Percentiles rank a stretch among this genome's conserved stretches.
phyloP scores from a whole-genome alignment of 2,888 invertebrate species.

The Ametastegia equiseti region DNA sequence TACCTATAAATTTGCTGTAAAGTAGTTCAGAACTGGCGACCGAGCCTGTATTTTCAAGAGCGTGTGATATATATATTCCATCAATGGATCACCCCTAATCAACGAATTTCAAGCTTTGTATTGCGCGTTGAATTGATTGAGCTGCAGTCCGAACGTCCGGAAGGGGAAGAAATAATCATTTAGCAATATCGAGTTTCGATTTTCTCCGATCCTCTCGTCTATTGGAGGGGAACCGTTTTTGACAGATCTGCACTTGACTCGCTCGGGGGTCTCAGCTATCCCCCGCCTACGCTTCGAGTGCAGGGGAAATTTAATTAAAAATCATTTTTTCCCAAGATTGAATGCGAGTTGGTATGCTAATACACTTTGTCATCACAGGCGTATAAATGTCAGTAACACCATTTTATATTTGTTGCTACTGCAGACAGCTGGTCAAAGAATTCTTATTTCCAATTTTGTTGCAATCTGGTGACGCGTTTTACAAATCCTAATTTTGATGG shows the following conservation, averaged over 20 bases:
- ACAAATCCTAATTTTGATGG: no score
- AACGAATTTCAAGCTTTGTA: background rate
- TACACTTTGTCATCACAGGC: background rate
- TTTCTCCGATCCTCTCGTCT: background rate
- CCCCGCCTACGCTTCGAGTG: background rate
- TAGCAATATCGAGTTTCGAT: background rate
- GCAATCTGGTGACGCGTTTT: no score
- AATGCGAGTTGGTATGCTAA: background rate
- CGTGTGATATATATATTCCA: no score
- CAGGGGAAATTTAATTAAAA: slow-evolving; percentile 2
- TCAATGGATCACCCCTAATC: background rate
- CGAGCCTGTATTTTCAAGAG: no score
- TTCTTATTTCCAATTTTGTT: no score
- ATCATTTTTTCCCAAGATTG: background rate
- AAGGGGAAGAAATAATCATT: background rate
- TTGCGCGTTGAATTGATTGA: background rate
- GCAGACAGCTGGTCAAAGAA: no score
- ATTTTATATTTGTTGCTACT: no score
- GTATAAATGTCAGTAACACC: no score
- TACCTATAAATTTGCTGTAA: no score
- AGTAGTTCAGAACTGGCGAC: no score
- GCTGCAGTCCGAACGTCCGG: background rate
- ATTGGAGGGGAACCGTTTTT: background rate
- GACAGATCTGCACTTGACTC: slow-evolving; percentile 1
- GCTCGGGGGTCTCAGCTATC: background rate